A percentile compares a stretch with the other conserved stretches of the same genome.
Evolutionary conservation across 1,140 invertebrate genomes (phyloP).

Genomic region (honey bee (Apis mellifera)): DNA sequence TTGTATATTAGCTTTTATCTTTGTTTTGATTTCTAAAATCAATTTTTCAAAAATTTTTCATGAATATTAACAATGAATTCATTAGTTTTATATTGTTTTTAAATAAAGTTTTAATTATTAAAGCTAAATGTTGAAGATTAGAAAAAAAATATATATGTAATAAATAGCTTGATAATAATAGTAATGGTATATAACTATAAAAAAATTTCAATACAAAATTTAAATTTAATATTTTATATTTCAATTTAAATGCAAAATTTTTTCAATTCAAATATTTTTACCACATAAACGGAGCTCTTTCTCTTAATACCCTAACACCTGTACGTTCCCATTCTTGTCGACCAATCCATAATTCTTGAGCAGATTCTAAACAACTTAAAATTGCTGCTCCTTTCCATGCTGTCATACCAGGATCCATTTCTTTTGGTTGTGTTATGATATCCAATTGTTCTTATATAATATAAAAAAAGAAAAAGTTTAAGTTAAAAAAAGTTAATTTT

Average conservation of each 20-base stretch:
- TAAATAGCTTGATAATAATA: not conserved
- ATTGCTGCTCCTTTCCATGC: constrained; percentile 97
- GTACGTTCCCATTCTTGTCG: constrained; percentile 92
- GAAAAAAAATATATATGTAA: not conserved
- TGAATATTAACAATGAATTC: too few relatives aligned
- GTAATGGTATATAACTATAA: not conserved
- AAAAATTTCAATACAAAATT: not conserved
- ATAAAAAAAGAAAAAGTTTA: not conserved
- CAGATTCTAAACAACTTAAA: constrained; percentile 95
- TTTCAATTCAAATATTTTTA: constrained; percentile 68
- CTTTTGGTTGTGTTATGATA: constrained; percentile 91
- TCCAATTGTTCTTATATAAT: constrained; percentile 87
- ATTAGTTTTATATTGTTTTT: not conserved
- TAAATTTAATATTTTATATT: not conserved
- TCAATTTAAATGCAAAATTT: not conserved
- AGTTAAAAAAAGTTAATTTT: not conserved
- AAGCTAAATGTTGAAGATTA: not conserved
- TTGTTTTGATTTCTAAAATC: too few relatives aligned
- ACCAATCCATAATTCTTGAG: constrained; percentile 96
- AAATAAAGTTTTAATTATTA: not conserved
- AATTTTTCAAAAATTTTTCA: too few relatives aligned
- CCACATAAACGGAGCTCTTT: constrained; percentile 92
- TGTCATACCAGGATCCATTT: constrained; percentile 94
- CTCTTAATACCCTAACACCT: constrained; percentile 92
- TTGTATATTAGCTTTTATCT: too few relatives aligned